phyloP scores from a whole-genome alignment of 2,888 invertebrate species.

The Eilema depressum region DNA sequence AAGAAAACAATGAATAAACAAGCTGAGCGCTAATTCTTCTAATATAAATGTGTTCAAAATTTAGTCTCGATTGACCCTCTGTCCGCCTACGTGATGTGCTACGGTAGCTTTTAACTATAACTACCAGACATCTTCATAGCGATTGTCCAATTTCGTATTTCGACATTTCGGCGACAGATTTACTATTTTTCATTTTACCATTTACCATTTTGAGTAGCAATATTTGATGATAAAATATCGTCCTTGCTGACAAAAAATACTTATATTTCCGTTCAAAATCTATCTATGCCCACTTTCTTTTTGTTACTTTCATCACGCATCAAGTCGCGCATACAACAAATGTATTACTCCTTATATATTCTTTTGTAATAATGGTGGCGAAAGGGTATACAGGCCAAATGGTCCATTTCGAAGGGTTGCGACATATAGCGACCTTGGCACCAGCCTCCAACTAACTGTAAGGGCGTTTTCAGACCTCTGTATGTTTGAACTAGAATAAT shows the following conservation, averaged over 20 bases:
- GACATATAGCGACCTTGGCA: conserved; percentile 36
- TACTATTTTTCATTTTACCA: too few relatives aligned
- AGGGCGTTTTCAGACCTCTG: conserved; percentile 24
- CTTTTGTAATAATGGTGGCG: conserved; percentile 39
- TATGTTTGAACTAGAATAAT: neutral
- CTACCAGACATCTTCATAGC: too few relatives aligned
- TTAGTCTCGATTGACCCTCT: too few relatives aligned
- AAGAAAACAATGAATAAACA: too few relatives aligned
- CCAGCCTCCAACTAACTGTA: conserved; percentile 24
- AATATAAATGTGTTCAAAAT: too few relatives aligned
- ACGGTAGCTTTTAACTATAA: too few relatives aligned
- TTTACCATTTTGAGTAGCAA: too few relatives aligned
- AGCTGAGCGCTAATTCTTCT: too few relatives aligned
- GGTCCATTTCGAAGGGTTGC: conserved; percentile 40
- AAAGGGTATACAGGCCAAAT: conserved; percentile 41
- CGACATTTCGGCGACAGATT: too few relatives aligned
- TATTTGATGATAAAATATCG: neutral
- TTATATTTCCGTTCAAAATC: neutral
- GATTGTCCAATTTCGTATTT: too few relatives aligned
- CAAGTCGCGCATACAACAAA: conserved; percentile 26
- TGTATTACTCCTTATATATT: conserved; percentile 34
- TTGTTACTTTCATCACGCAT: conserved; percentile 16
- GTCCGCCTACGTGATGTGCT: too few relatives aligned
- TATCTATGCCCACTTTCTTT: conserved; percentile 1
- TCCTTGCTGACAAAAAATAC: neutral